Percentiles rank a stretch among this genome's conserved stretches.
Evolutionary conservation across 1,140 invertebrate species (phyloP).

Genomic region (Drosophila subpulchrella): DNA sequence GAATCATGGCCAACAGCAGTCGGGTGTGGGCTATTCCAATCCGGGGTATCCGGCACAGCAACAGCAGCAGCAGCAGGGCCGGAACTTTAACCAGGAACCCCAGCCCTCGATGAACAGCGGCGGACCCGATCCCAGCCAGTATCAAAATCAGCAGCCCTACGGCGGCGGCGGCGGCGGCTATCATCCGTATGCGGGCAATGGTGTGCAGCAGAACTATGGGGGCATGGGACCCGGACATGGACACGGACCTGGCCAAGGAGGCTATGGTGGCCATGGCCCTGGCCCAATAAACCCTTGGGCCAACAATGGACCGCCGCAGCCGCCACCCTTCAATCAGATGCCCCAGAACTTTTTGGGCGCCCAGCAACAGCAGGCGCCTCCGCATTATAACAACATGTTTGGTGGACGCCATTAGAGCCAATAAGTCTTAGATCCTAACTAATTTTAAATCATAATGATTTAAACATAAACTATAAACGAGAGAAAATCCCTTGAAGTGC

Average conservation of each 20-base stretch:
- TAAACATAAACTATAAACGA: neutral
- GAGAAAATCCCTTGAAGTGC: neutral
- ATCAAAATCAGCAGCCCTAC: slow-evolving; percentile 8
- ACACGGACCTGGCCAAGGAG: neutral
- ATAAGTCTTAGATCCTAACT: neutral
- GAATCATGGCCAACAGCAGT: neutral
- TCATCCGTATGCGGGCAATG: slow-evolving; percentile 32
- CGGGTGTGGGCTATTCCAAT: slow-evolving; percentile 2
- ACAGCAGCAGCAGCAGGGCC: slow-evolving; percentile 33
- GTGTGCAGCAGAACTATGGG: slow-evolving; percentile 30
- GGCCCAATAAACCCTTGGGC: slow-evolving; percentile 55
- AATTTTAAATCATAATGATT: neutral
- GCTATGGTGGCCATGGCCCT: neutral
- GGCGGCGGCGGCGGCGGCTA: slow-evolving; percentile 12
- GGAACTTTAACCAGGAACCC: neutral
- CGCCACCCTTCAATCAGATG: slow-evolving; percentile 40
- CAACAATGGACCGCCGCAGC: slow-evolving; percentile 48
- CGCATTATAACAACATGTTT: slow-evolving; percentile 64
- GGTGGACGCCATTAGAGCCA: slow-evolving; percentile 39
- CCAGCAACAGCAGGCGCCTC: slow-evolving; percentile 42
- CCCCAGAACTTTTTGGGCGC: slow-evolving; percentile 34
- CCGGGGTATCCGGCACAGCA: slow-evolving; percentile 17
- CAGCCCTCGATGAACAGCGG: slow-evolving; percentile 3
- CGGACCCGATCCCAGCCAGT: slow-evolving; percentile 14
- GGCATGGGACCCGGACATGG: neutral